phyloP scores from a whole-genome alignment of 1,140 invertebrate genomes.

The Hypsibius dujardini region DNA sequence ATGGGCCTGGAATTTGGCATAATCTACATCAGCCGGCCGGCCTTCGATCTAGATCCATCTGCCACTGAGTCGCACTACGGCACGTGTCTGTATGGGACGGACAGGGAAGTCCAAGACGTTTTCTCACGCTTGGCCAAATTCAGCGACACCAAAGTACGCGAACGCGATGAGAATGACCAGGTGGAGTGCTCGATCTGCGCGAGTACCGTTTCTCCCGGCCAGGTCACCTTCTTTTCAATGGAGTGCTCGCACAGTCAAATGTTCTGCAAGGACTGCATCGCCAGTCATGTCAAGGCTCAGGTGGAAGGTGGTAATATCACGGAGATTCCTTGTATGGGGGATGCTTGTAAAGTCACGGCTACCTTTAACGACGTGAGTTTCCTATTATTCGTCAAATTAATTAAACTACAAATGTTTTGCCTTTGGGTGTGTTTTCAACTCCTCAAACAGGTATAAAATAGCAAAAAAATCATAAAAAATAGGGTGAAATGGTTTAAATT shows the following conservation, averaged over 20 bases:
- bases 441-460: neutral
- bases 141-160: neutral
- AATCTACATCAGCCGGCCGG: neutral
- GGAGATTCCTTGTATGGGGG: neutral
- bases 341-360: neutral
- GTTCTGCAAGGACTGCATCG: neutral
- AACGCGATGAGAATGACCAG: neutral
- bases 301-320: neutral
- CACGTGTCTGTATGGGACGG: neutral
- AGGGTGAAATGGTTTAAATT: neutral
- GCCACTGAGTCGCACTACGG: neutral
- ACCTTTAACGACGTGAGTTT: neutral
- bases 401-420: neutral
- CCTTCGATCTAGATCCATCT: neutral
- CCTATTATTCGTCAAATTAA: neutral
- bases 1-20: too few relatives aligned
- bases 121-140: neutral
- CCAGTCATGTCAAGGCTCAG: neutral
- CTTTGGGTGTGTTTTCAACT: neutral
- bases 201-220: neutral
- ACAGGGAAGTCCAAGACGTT: slow-evolving; percentile 9
- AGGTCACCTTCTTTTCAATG: neutral
- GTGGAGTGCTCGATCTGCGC: slow-evolving; percentile 3
- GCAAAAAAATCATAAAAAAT: neutral
- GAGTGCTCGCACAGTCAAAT: slow-evolving; percentile 2